Base-by-base conservation (phyloP, 2,888 invertebrate genomes). In the Amiota mariae region DNA sequence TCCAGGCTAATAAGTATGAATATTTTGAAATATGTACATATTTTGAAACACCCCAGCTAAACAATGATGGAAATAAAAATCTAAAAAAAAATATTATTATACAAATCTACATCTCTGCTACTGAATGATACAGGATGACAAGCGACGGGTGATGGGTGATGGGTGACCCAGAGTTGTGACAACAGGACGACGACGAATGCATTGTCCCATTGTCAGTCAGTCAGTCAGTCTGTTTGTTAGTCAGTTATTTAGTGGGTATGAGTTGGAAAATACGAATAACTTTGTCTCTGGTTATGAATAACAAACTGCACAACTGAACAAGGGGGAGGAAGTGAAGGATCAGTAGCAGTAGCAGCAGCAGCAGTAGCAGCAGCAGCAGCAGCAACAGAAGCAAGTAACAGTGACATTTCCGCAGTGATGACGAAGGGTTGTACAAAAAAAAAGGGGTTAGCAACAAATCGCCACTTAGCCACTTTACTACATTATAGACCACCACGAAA, bases 231-330 rank as follows among this genome's bases (percentile, higher is more conserved):
- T 2, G 24, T 24, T 3, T 2, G 1, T 24, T 24, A 59, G 11
- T 10, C 2, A 36, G 36, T 36, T 36, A 36, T 36, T 36, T 6
- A 36, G 36, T 36, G 36, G 2, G 6, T 36, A 2, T 36, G 36
- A 36, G 36, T 36, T 2, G 6, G 36, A 6, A 36, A 36, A 36
- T 6, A 36, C 36, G 36, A 36, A 36, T 36, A 36, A 36, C 36
- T 36, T 36, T 36, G 8, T 36, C 36, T 6, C 36, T 36, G 36
- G 36, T 24, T 49, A 51, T 49, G 51, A 11, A 47, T 9, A 47
- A 51, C 67, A 68, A 68, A 68, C 67, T 49, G 11, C 66, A 18
- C 12, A 18, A 56, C 56, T 56, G 20, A 36, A 51, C 57, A 9
- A 46, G 46, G 56, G 49, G 10, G 18, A 18, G 20, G 18, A 8